Conservation (phyloP, 2,797 vertebrate species). For the Calcarius lapponicus region DNA sequence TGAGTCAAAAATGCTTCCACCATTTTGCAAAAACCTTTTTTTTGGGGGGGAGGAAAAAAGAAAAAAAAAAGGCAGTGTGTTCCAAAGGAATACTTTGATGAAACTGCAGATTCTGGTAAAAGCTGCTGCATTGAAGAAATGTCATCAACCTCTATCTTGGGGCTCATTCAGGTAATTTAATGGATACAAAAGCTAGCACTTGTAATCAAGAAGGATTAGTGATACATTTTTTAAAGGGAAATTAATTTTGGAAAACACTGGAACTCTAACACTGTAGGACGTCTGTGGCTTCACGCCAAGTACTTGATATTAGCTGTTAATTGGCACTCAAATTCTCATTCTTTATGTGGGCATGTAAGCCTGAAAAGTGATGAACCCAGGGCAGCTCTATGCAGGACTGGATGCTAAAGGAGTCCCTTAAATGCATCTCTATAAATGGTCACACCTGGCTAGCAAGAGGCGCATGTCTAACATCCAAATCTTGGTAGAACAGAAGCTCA, state of each 20-base stretch:
- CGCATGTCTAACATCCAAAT: not conserved
- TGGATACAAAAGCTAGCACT: not conserved
- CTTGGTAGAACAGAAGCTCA: not conserved
- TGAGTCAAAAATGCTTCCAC: not conserved
- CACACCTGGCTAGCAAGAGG: not conserved
- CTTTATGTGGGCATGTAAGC: not conserved
- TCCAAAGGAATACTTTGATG: not conserved
- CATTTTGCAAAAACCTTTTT: not conserved
- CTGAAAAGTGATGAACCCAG: not conserved
- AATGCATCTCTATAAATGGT: not conserved
- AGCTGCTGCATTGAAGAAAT: not conserved
- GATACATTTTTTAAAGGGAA: not conserved
- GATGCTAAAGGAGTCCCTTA: not conserved
- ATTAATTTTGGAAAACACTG: not conserved
- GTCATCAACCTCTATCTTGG: not conserved
- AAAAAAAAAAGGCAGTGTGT: rapidly evolving
- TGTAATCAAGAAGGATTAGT: not conserved
- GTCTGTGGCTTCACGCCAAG: not conserved
- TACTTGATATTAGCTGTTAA: not conserved
- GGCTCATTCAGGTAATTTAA: not conserved
- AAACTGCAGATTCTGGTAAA: not conserved
- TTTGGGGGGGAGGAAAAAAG: too few relatives aligned
- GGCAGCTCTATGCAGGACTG: not conserved
- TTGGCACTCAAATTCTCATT: not conserved
- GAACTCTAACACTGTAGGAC: not conserved